Percentiles rank a stretch among this genome's conserved stretches.
These are phyloP conservation scores for Copidosoma aretas DNA, from an alignment of 2,888 invertebrate species.

Conservation along the genomic window DNA sequence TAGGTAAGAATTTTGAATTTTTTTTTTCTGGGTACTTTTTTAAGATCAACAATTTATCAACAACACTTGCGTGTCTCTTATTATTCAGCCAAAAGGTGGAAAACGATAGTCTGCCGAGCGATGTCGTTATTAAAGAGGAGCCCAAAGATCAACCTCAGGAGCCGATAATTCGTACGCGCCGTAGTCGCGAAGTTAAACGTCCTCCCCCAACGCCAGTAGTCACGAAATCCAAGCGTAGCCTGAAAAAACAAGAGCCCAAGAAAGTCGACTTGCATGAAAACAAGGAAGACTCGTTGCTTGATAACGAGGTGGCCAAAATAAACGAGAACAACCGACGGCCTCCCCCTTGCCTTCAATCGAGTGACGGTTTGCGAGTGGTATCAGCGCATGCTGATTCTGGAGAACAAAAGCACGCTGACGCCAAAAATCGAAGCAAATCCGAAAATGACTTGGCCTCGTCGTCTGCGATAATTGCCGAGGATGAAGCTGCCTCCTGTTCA, in stretches of 20 bases:
- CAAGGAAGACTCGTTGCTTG: slow-evolving; percentile 52
- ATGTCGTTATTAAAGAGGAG: slow-evolving; percentile 16
- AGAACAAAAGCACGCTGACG: slow-evolving; percentile 21
- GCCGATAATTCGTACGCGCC: slow-evolving; percentile 48
- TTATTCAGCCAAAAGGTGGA: slow-evolving; percentile 22
- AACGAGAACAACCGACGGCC: slow-evolving; percentile 54
- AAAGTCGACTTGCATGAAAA: slow-evolving; percentile 48
- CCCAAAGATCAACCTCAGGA: slow-evolving; percentile 24
- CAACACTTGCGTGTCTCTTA: background rate
- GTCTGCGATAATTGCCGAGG: background rate
- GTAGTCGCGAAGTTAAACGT: slow-evolving; percentile 54
- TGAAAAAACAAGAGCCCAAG: slow-evolving; percentile 48
- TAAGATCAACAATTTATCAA: background rate
- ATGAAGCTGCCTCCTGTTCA: slow-evolving; percentile 13
- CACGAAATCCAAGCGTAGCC: slow-evolving; percentile 24
- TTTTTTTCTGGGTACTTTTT: background rate
- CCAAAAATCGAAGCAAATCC: slow-evolving; percentile 55
- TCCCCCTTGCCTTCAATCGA: slow-evolving; percentile 45
- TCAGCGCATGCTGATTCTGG: slow-evolving; percentile 49
- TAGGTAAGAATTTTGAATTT: slow-evolving; percentile 4
- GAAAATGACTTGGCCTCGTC: slow-evolving; percentile 53
- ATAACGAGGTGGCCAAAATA: slow-evolving; percentile 60
- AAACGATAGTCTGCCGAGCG: background rate
- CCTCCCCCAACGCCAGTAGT: slow-evolving; percentile 22
- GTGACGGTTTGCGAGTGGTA: slow-evolving; percentile 51